A percentile compares a stretch with the other conserved stretches of the same genome.
Conservation (phyloP, 2,888 invertebrate genomes). For the Limnephilus auricula region DNA sequence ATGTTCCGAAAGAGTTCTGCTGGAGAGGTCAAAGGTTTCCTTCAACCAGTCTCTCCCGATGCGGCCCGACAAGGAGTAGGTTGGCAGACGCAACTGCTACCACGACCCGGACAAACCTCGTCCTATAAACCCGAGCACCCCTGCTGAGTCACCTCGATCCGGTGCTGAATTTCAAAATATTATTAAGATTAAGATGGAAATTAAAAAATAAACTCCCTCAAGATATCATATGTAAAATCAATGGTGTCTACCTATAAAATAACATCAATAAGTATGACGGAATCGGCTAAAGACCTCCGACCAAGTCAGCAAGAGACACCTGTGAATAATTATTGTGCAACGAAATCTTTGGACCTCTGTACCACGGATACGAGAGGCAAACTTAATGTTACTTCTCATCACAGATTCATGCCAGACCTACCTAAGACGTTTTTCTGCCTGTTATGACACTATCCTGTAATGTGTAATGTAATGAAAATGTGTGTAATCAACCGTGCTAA, state of each 20-base stretch:
- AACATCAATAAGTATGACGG: not conserved
- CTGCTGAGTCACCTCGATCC: no score
- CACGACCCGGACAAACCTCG: no score
- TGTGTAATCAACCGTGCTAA: constrained; percentile 26
- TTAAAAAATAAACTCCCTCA: no score
- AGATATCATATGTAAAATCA: no score
- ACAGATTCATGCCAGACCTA: not conserved
- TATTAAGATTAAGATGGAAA: no score
- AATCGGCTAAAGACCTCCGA: not conserved
- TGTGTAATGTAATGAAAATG: constrained; percentile 9
- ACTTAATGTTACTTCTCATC: not conserved
- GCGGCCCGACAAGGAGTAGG: no score
- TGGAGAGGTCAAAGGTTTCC: no score
- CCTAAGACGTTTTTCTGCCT: constrained; percentile 14
- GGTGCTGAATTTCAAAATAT: no score
- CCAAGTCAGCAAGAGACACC: constrained; percentile 2
- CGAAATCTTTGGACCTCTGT: constrained; percentile 7
- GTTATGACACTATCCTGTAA: constrained; percentile 15
- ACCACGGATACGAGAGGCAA: constrained; percentile 4
- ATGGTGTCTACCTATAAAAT: not conserved
- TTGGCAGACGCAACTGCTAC: no score
- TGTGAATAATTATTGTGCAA: constrained; percentile 34
- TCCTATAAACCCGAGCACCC: no score
- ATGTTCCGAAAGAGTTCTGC: no score
- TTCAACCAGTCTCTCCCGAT: no score